Conservation (phyloP, 2,113 vertebrate species). For the Campylorhamphus procurvoides region DNA sequence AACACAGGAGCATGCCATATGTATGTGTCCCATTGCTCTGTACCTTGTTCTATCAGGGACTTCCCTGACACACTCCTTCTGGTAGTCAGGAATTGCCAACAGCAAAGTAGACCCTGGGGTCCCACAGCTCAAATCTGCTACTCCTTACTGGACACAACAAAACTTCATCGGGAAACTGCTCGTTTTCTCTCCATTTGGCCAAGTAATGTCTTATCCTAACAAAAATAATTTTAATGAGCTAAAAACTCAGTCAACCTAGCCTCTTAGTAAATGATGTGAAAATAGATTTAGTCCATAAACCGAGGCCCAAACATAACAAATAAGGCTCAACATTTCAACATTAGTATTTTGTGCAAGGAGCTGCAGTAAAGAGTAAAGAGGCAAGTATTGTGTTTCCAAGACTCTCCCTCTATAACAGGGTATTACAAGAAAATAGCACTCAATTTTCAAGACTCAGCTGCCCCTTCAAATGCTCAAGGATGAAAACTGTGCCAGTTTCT, state of each 20-base stretch:
- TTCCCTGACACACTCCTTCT: fast-evolving
- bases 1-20: not conserved
- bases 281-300: not conserved
- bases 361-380: not conserved
- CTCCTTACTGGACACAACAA: not conserved
- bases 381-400: not conserved
- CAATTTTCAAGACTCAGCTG: not conserved
- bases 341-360: not conserved
- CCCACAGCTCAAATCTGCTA: not conserved
- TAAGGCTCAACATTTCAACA: not conserved
- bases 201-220: not conserved
- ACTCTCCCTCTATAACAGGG: not conserved
- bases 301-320: not conserved
- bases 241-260: not conserved
- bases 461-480: slow-evolving; percentile 2
- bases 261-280: not conserved
- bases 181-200: not conserved
- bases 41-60: not conserved
- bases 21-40: not conserved
- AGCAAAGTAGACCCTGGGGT: not conserved
- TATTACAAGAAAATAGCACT: not conserved
- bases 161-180: not conserved
- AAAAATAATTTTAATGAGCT: not conserved
- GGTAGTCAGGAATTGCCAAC: not conserved
- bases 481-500: slow-evolving; percentile 4